phyloP scores from a whole-genome alignment of 2,888 invertebrate genomes.

The Diarsia dahlii region DNA sequence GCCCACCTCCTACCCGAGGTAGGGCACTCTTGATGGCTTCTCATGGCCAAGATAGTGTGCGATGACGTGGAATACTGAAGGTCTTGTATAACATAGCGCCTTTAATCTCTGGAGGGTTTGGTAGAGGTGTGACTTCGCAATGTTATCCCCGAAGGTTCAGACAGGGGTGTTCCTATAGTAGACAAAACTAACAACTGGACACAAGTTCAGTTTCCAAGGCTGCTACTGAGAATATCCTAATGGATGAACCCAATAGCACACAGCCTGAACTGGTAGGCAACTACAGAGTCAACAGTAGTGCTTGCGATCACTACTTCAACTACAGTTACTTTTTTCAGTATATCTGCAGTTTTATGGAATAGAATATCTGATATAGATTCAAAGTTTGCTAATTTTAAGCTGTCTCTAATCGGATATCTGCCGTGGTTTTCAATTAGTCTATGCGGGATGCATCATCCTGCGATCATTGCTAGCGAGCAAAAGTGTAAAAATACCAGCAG shows the following conservation, averaged over 20 bases:
- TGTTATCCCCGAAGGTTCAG: not conserved
- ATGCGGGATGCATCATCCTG: not conserved
- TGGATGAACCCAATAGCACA: not conserved
- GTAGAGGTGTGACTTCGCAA: not conserved
- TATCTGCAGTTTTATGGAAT: no score
- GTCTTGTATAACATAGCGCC: not conserved
- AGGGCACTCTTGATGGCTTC: constrained; percentile 42
- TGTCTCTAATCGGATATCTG: no score
- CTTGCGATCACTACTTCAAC: not conserved
- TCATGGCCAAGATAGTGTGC: constrained; percentile 44
- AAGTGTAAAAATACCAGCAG: no score
- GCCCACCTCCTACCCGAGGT: constrained; percentile 46
- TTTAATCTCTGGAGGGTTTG: not conserved
- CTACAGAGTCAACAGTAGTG: not conserved
- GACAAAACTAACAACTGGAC: not conserved
- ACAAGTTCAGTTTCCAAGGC: not conserved
- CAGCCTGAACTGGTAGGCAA: not conserved
- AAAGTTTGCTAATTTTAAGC: no score
- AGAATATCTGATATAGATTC: no score
- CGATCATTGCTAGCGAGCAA: not conserved
- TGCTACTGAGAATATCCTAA: not conserved
- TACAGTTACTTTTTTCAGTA: no score
- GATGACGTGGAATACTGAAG: constrained; percentile 42
- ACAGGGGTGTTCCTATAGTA: not conserved
- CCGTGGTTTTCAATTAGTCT: no score